phyloP scores from a whole-genome alignment of 2,113 vertebrate species.

The Cervus canadensis region DNA sequence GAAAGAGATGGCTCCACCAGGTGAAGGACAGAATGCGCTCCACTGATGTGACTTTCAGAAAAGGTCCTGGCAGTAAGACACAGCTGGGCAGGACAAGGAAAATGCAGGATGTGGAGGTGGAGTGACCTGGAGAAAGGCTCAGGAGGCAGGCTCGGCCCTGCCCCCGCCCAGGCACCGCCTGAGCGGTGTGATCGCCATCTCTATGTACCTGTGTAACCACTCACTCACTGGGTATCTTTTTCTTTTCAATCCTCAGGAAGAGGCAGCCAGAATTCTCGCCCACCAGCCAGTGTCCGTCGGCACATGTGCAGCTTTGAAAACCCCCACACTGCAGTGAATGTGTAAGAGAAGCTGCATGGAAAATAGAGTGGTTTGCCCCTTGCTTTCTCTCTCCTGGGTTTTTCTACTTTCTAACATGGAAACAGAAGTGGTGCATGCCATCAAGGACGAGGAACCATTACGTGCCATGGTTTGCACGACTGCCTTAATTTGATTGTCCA shows the following conservation, averaged over 20 bases:
- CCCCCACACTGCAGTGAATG: constrained; percentile 87
- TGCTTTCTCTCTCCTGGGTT: constrained; percentile 86
- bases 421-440: constrained; percentile 83
- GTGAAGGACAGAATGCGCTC: neutral
- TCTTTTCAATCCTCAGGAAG: constrained; percentile 89
- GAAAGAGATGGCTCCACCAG: neutral
- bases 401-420: constrained; percentile 78
- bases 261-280: constrained; percentile 89
- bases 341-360: constrained; percentile 89
- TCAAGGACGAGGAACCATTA: constrained; percentile 74
- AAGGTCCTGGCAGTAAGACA: neutral
- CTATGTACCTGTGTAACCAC: constrained; percentile 79
- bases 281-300: constrained; percentile 87
- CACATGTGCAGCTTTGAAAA: constrained; percentile 89
- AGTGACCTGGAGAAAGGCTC: neutral
- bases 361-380: constrained; percentile 82
- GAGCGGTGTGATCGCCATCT: constrained; percentile 75
- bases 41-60: constrained; percentile 1
- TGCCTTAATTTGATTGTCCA: constrained; percentile 73
- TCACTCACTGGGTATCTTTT: constrained; percentile 86
- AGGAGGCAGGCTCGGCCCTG: neutral
- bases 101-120: neutral
- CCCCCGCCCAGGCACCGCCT: constrained; percentile 65
- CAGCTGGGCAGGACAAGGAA: neutral
- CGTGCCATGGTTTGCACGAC: constrained; percentile 76